Evolutionary conservation across 2,888 invertebrate species (phyloP), one percentile per base, ranked within the genome.

Genomic region (Archips xylosteana): DNA sequence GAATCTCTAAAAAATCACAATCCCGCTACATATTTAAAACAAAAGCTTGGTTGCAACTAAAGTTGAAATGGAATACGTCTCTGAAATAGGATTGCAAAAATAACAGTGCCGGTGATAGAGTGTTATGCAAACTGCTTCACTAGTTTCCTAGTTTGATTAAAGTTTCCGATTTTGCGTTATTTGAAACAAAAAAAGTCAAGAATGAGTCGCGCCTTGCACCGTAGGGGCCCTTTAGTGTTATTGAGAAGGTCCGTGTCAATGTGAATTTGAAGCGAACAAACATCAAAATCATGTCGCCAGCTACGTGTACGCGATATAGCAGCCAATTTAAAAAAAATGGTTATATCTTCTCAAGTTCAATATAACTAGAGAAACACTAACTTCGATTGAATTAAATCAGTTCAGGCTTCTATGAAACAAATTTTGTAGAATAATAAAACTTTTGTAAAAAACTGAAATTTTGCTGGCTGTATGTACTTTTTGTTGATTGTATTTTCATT

Each of bases 11-110:
- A 68, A 61, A 71, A 42, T 34, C 13, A 10, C 47, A 59, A 3
- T 36, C 13, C 9, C 36, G 59, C 59, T 59, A 10, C 54, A 54
- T 65, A 39, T 60, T 71, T 39, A 62, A 62, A 72, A 23, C 61
- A 71, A 47, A 62, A 47, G 36, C 60, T 45, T 47, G 67, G 67
- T 72, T 9, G 62, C 57, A 68, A 68, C 72, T 63, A 72, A 71
- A 71, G 61, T 72, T 62, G 23, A 67, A 57, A 63, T 63, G 72
- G 68, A 62, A 72, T 72, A 62, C 62, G 67, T 72, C 62, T n/a
- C 36, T 72, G 62, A 67, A 72, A 72, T 63, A 63, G 62, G 49
- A 57, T 57, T 73, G 72, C 68, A 68, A 73, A 73, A 73, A 73
- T 62, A 72, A 73, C 68, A 73, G 47, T 59, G 63, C 68, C 57